A percentile compares a stretch with the other conserved stretches of the same genome.
These are phyloP conservation scores for Pemphredon lugubris DNA, from an alignment of 2,888 invertebrate genomes.

Conservation along the genomic window DNA sequence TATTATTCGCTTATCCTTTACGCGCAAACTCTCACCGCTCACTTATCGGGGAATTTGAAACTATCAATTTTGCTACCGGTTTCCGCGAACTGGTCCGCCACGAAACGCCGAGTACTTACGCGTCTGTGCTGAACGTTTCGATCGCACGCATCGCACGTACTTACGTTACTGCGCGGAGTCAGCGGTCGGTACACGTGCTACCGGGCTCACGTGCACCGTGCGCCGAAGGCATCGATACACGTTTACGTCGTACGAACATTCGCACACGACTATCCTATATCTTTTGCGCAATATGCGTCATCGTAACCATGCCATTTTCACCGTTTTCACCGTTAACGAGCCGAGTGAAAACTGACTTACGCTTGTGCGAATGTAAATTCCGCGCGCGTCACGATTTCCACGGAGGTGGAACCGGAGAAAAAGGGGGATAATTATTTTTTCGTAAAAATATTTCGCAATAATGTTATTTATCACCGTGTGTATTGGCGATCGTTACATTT, in stretches of 20 bases:
- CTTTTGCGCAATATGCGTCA: slow-evolving; percentile 31
- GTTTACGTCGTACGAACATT: slow-evolving; percentile 4
- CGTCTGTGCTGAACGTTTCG: no score
- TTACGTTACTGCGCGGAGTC: slow-evolving; percentile 9
- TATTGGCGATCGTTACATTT: no score
- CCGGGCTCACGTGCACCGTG: slow-evolving; percentile 33
- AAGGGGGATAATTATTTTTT: neutral
- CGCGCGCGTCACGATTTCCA: neutral
- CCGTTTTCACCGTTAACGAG: neutral
- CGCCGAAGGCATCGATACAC: slow-evolving; percentile 29
- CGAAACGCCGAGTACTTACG: no score
- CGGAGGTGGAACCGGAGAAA: neutral
- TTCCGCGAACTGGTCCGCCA: slow-evolving; percentile 13
- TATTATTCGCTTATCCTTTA: no score
- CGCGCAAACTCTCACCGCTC: no score
- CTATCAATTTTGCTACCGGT: neutral
- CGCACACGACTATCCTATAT: slow-evolving; percentile 3
- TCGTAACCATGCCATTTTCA: slow-evolving; percentile 4
- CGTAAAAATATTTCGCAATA: no score
- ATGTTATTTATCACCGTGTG: no score
- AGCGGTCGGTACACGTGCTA: slow-evolving; percentile 34
- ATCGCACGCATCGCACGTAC: neutral
- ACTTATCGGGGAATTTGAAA: no score
- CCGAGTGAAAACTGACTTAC: neutral
- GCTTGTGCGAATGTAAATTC: neutral